Evolutionary conservation across 2,797 vertebrate species (phyloP), one percentile per base, ranked within the genome.

Genomic region (Luscinia luscinia): DNA sequence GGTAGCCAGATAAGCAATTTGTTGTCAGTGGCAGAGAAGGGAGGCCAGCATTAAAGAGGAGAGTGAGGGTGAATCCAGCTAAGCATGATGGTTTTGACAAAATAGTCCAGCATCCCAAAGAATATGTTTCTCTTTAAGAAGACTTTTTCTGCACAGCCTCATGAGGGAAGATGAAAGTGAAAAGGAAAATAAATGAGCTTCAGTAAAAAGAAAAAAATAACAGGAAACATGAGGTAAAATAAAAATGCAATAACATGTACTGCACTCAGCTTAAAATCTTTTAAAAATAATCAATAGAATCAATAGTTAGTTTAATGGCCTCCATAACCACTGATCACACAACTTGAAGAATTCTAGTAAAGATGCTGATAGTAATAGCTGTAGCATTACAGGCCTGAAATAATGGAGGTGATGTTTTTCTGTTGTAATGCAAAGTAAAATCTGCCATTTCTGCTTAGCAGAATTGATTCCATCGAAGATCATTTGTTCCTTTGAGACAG

Each of bases 371-470:
- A 74, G 48, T 59, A 94, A 94, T 27, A 83, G 40, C 38, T 74
- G 66, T 36, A 82, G 30, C 27, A 59, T 89, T 89, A 63, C 8
- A 5, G 78, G 61, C 45, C n/a, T 6, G 3, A 32, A 58, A 22
- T 61, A 92, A 72, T 11, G 23, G n/a, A 93, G 54, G 24, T 40
- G 23, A 89, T 74, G 40, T 63, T 78, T 94, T 75, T 49, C 82
- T 55, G 36, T 55, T 92, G 74, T 78, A 89, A 92, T 83, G 76
- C 70, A 87, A 87, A 95, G 51, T 63, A 93, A 64, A 67, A 88
- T 41, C 58, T 69, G 81, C 52, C 55, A 55, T 48, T 90, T 91
- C 41, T 92, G 30, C 79, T 91, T 34, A 83, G 49, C 34, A 79
- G 41, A 84, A 94, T 80, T 72, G 51, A 76, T 78, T 87, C 51